Base-by-base conservation (phyloP, 2,797 vertebrate genomes). In the Channa striata region DNA sequence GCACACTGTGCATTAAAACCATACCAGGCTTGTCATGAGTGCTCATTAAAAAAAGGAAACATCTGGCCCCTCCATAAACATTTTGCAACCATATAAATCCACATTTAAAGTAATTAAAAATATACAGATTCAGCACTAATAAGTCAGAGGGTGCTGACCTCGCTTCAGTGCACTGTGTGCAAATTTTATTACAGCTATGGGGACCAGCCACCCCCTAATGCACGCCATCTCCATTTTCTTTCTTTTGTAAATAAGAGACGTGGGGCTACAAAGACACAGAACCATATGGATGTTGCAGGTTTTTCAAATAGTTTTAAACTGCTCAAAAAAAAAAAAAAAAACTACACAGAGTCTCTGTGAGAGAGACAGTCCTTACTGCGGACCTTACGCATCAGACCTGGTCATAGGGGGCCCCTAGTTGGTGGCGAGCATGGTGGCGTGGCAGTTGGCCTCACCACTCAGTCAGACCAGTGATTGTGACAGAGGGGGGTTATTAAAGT, bases 381-480 rank as follows among this genome's bases (percentile, higher is more conserved):
- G 68, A 61, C 62, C 34, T 49, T 48, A 54, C 16, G 36, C 23
- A 20, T 72, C 53, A 64, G 39, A 54, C 58, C 37, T 74, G 78
- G 59, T 72, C 72, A 66, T 16, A 60, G 47, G 61, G 61, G 84
- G 74, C 78, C 75, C 70, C 51, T 47, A 5, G 57, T 59, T 71
- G 58, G 78, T 82, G 83, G 77, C 75, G 82, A 86, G 85, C 82
- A 68, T 65, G 47, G 53, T 61, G 68, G 53, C 78, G 58, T 51
- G 90, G 86, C 93, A 83, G 94, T 95, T 94, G 87, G 88, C 84
- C 86, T 87, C 86, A 79, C 71, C 80, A 63, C 74, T 87, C 81
- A 85, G 82, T 78, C 86, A 89, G 83, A 87, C 78, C 83, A 82
- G 72, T 84, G 91, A 93, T 95, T 95, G 94, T 94, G 94, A 95